phyloP scores from a whole-genome alignment of 2,888 invertebrate genomes.

The Cantharis flavilabris region DNA sequence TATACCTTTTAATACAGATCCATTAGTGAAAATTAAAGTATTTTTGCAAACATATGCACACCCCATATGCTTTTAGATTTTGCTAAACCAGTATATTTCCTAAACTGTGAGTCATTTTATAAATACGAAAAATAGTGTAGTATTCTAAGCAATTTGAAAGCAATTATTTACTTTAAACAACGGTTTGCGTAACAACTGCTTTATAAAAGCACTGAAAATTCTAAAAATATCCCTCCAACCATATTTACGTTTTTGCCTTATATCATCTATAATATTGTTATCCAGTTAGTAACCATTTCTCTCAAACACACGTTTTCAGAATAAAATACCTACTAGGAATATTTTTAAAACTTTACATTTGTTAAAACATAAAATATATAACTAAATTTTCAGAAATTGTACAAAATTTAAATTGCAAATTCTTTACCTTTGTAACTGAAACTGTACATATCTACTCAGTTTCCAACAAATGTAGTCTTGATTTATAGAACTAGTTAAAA shows the following conservation, averaged over 20 bases:
- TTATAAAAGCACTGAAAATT: background rate
- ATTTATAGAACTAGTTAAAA: constrained; percentile 4
- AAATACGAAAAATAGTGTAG: background rate
- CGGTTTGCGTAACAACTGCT: background rate
- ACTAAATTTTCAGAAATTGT: background rate
- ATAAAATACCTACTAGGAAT: background rate
- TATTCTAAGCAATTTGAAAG: background rate
- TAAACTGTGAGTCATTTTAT: background rate
- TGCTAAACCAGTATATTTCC: background rate
- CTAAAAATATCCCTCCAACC: background rate
- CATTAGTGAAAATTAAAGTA: background rate
- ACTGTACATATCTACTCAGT: background rate
- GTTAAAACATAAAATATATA: background rate
- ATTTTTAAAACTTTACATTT: background rate
- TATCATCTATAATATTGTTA: background rate
- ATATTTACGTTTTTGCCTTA: background rate
- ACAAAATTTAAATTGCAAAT: constrained; percentile 4
- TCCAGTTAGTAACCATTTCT: background rate
- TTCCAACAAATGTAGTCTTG: background rate
- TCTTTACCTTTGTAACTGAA: background rate
- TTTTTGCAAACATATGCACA: background rate
- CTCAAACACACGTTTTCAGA: background rate
- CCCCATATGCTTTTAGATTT: background rate
- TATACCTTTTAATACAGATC: background rate
- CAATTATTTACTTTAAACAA: background rate